phyloP scores from a whole-genome alignment of 2,797 vertebrate species.

The Momotus momota region DNA sequence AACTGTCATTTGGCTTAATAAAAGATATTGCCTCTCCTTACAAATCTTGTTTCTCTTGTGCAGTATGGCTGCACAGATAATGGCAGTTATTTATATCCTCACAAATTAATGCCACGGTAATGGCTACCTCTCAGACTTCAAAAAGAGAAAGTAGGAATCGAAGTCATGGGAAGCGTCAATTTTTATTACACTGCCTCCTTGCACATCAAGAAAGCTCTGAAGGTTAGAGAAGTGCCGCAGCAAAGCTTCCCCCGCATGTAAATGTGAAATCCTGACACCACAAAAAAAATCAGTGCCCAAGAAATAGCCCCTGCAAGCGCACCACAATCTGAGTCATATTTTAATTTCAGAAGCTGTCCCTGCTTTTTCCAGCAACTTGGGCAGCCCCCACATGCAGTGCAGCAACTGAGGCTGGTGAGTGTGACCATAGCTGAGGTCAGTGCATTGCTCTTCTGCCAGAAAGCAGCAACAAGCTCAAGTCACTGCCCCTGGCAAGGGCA shows the following conservation, averaged over 20 bases:
- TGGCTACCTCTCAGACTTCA: not conserved
- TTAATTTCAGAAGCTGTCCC: not conserved
- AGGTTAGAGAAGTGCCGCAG: not conserved
- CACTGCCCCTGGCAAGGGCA: not conserved
- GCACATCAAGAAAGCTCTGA: not conserved
- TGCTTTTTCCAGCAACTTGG: not conserved
- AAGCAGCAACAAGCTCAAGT: not conserved
- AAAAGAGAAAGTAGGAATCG: not conserved
- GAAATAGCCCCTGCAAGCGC: not conserved
- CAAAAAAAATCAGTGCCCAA: not conserved
- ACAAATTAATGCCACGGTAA: not conserved
- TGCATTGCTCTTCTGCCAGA: not conserved
- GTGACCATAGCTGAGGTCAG: not conserved
- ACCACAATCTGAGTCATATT: not conserved
- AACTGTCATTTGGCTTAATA: not conserved
- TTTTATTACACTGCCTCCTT: not conserved
- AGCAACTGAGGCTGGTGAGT: not conserved
- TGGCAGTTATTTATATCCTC: conserved; percentile 22
- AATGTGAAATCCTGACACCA: not conserved
- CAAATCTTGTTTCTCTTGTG: not conserved
- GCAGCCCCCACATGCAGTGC: not conserved
- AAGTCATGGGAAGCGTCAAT: not conserved
- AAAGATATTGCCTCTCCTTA: not conserved
- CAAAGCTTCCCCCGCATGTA: not conserved
- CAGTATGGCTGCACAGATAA: not conserved